phyloP scores from a whole-genome alignment of 2,888 invertebrate species.

The Idaea straminata region DNA sequence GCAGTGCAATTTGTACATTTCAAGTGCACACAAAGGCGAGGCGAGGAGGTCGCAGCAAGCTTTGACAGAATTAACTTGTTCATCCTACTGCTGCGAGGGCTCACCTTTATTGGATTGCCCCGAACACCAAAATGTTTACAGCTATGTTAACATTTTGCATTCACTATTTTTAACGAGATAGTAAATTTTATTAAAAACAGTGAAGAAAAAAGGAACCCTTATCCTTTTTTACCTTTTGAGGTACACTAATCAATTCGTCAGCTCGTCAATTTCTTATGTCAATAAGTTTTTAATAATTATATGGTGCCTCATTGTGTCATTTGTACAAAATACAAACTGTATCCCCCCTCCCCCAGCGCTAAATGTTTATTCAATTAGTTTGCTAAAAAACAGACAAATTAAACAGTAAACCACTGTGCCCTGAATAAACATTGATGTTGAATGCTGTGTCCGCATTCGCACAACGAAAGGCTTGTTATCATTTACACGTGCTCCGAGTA shows the following conservation, averaged over 20 bases:
- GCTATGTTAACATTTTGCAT: no score
- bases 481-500: slow-evolving; percentile 43
- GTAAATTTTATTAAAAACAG: no score
- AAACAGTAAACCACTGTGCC: slow-evolving; percentile 45
- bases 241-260: no score
- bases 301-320: no score
- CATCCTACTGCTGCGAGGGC: slow-evolving; percentile 60
- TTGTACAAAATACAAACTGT: no score
- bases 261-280: no score
- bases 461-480: slow-evolving; percentile 54
- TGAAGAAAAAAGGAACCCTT: no score
- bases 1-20: slow-evolving; percentile 80
- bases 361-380: slow-evolving; percentile 18
- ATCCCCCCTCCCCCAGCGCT: neutral
- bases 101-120: slow-evolving; percentile 70
- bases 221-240: no score
- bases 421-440: slow-evolving; percentile 50
- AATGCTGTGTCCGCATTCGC: slow-evolving; percentile 37
- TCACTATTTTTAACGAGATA: no score
- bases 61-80: slow-evolving; percentile 80
- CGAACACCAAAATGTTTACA: slow-evolving; percentile 10
- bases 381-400: slow-evolving; percentile 28
- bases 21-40: slow-evolving; percentile 78
- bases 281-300: no score
- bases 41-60: slow-evolving; percentile 74